Conservation (phyloP, 2,797 vertebrate genomes). For the Synaphobranchus kaupii region DNA sequence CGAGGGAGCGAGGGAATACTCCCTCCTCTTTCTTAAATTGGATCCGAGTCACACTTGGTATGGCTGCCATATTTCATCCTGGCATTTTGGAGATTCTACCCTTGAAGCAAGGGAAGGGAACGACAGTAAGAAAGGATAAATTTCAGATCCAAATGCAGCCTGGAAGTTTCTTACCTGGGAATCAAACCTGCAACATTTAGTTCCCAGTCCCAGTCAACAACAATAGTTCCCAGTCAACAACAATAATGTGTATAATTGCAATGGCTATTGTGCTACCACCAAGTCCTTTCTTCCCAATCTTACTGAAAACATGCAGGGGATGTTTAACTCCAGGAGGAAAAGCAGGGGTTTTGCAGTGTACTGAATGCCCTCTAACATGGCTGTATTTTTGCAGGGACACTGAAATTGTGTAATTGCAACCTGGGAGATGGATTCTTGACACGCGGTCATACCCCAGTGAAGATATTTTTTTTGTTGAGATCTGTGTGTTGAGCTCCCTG, state of each 20-base stretch:
- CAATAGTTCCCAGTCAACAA: not conserved
- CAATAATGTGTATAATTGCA: not conserved
- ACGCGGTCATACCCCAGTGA: not conserved
- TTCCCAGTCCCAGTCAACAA: not conserved
- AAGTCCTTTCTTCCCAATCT: not conserved
- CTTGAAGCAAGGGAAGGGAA: too few relatives aligned
- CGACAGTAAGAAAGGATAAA: too few relatives aligned
- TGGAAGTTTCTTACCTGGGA: not conserved
- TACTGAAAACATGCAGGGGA: not conserved
- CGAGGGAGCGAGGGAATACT: too few relatives aligned
- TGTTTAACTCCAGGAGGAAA: not conserved
- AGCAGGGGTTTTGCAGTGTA: not conserved
- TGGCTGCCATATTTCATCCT: too few relatives aligned
- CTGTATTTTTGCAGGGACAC: not conserved
- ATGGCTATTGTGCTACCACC: not conserved
- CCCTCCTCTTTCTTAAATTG: too few relatives aligned
- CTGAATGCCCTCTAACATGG: not conserved
- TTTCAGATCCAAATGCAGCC: too few relatives aligned
- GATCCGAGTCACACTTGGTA: too few relatives aligned
- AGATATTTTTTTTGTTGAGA: not conserved
- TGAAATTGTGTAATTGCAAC: not conserved
- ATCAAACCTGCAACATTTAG: too few relatives aligned
- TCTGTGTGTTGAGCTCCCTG: not conserved
- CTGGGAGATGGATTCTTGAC: not conserved
- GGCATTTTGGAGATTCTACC: too few relatives aligned